Evolutionary conservation across 2,797 vertebrate genomes (phyloP), one percentile per base, ranked within the genome.

Genomic region (Siniperca obscura): DNA sequence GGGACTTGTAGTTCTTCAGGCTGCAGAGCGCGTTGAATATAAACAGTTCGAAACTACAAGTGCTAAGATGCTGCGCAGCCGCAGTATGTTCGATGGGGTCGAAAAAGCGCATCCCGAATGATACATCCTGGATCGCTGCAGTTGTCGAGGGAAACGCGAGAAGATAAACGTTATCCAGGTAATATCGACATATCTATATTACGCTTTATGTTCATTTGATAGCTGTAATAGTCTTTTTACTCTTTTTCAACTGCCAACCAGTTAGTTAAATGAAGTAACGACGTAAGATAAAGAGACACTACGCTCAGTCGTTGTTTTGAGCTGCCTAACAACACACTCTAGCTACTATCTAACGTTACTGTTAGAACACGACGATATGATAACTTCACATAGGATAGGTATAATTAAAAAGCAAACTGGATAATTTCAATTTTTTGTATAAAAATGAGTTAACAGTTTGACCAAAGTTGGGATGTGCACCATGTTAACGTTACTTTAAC

Each of bases 1-100:
- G 93, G 94, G 84, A 91, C 0, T 57, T 96, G 95, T 94, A 91
- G 93, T 96, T 88, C 59, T 57, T 16, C 0, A 0, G 0, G 0
- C 10, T 1, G 0, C 2, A 1, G 1, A 14, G 16, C 5, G 0
- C 0, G 40, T 52, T 50, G 5, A 16, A 0, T 10, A 0, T 0
- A 21, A 38, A 27, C 12, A 0, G 5, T 1, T 7, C 12, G 21
- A 44, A 91, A 96, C 95, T 95, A 94, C 96, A 91, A 72, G 44
- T 19, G 73, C 52, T 7, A 55, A 7, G 5, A 70, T 30, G 3
- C 34, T 0, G 64, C 89, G 89, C 91, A 90, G 52, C 2, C 90
- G 90, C 85, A 82, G 66, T 80, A 0, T 2, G 40, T 48, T 27
- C 25, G 3, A 67, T 7, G 38, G 42, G 67, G 30, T 71, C 42